Evolutionary conservation across 2,888 invertebrate species (phyloP).

Genomic region (Philereme transversata): DNA sequence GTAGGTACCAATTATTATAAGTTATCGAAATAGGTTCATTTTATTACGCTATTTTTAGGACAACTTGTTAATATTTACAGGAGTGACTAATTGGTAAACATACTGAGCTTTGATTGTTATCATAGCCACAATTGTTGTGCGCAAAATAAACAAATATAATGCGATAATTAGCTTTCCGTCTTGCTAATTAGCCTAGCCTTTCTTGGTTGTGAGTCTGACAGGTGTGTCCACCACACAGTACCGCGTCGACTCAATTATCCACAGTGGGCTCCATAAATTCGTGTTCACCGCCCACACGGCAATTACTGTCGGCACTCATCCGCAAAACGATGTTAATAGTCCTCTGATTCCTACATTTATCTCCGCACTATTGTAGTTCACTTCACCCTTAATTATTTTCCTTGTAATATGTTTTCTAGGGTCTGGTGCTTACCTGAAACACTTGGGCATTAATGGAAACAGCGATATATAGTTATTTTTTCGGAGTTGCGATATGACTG

Average conservation of each 20-base stretch:
- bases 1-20: slow-evolving; percentile 30
- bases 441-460: no score
- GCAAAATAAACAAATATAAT: no score
- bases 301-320: slow-evolving; percentile 82
- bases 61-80: no score
- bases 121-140: no score
- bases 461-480: no score
- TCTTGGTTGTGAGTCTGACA: slow-evolving; percentile 47
- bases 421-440: no score
- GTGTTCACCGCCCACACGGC: slow-evolving; percentile 77
- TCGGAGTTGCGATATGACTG: no score
- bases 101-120: no score
- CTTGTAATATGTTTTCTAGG: no score
- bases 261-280: slow-evolving; percentile 74
- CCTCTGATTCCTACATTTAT: slow-evolving; percentile 75
- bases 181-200: slow-evolving; percentile 5
- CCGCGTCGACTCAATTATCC: slow-evolving; percentile 70
- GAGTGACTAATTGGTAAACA: no score
- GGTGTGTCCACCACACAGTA: slow-evolving; percentile 59
- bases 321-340: slow-evolving; percentile 81
- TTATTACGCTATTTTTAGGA: neutral
- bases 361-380: slow-evolving; percentile 44
- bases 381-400: no score
- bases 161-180: neutral
- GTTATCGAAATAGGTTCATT: neutral